phyloP scores from a whole-genome alignment of 2,113 vertebrate species.

The Thalassoma bifasciatum region DNA sequence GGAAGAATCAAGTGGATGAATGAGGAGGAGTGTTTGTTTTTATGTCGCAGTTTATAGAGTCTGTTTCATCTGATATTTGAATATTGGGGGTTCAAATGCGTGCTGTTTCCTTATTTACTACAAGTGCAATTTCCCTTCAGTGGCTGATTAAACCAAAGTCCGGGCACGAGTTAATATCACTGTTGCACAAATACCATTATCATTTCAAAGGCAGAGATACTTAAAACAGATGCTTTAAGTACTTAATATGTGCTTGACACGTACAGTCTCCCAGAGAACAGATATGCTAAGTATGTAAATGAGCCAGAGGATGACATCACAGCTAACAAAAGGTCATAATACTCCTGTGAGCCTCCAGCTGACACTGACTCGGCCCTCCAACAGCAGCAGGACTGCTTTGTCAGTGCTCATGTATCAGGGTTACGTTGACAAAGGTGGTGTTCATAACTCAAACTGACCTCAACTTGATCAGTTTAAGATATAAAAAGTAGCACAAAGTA shows the following conservation, averaged over 20 bases:
- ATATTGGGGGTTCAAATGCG: constrained; percentile 40
- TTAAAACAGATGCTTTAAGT: constrained; percentile 15
- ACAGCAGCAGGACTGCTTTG: constrained; percentile 37
- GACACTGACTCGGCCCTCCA: constrained; percentile 50
- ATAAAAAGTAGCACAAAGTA: not conserved
- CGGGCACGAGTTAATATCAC: not conserved
- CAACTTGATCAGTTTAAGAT: constrained; percentile 5
- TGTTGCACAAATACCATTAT: constrained; percentile 6
- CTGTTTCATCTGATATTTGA: constrained; percentile 60
- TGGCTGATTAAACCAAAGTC: constrained; percentile 39
- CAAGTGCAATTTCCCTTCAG: constrained; percentile 48
- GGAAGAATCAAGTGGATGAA: constrained; percentile 69
- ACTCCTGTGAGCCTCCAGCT: constrained; percentile 56
- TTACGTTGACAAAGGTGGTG: constrained; percentile 27
- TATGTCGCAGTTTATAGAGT: constrained; percentile 49
- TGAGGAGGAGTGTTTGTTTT: constrained; percentile 70
- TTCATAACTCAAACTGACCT: constrained; percentile 10
- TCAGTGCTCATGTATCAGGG: constrained; percentile 5
- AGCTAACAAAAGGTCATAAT: constrained; percentile 72
- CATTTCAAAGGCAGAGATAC: constrained; percentile 25
- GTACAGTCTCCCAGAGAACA: constrained; percentile 19
- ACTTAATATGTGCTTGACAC: constrained; percentile 14
- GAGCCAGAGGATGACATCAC: constrained; percentile 51
- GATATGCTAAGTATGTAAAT: constrained; percentile 59
- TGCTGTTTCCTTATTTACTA: constrained; percentile 48